Percentiles rank a stretch among this genome's conserved stretches.
phyloP scores from a whole-genome alignment of 2,797 vertebrate genomes.

The Nannoperca australis region DNA sequence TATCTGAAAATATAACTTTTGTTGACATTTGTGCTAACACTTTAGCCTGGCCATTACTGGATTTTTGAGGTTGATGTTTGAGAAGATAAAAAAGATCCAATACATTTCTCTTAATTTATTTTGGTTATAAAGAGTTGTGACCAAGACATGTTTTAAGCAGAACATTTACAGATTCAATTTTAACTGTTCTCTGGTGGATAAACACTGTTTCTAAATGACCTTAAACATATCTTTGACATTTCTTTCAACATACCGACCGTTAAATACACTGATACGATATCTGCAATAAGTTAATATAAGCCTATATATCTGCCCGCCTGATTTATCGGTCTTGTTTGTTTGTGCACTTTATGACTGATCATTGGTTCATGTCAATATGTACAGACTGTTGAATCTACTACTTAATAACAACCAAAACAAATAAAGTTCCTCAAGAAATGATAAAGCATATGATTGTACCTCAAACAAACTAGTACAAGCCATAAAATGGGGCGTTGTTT shows the following conservation, averaged over 20 bases:
- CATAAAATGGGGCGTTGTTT: not conserved
- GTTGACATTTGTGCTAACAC: not conserved
- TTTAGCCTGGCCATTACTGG: fast-evolving
- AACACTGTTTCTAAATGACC: not conserved
- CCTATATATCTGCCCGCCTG: not conserved
- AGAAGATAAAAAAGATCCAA: not conserved
- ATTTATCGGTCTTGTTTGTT: not conserved
- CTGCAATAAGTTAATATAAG: not conserved
- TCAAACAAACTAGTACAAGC: not conserved
- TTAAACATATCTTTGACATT: not conserved
- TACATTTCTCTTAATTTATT: too few relatives aligned
- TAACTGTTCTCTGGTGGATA: not conserved
- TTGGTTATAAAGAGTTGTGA: not conserved
- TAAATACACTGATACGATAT: too few relatives aligned
- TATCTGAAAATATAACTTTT: not conserved
- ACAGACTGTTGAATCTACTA: not conserved
- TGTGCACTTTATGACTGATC: not conserved
- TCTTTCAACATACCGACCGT: too few relatives aligned
- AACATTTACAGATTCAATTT: not conserved
- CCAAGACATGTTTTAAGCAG: not conserved
- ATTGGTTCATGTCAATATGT: not conserved
- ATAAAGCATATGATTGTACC: not conserved
- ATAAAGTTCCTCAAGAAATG: not conserved
- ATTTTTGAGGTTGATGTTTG: not conserved
- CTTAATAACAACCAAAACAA: not conserved